Percentiles rank a stretch among this genome's conserved stretches.
These are phyloP conservation scores for Panagrolaimus sp. DNA, from an alignment of 1,140 invertebrate genomes.

Conservation along the genomic window DNA sequence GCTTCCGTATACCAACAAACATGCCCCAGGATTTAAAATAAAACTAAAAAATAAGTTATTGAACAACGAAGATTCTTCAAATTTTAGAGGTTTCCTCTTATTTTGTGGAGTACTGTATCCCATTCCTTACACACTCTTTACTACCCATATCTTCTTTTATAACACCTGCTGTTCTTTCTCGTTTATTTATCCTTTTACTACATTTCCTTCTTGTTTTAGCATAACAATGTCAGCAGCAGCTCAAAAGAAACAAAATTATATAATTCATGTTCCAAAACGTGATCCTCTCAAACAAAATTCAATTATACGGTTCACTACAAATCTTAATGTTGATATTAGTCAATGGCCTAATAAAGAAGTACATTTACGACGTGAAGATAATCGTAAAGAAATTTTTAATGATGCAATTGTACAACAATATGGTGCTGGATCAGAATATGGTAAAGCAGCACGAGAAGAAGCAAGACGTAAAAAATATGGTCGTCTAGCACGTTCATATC, in stretches of 20 bases:
- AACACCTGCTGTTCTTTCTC: no score
- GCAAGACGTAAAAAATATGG: constrained; percentile 55
- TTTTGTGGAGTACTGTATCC: no score
- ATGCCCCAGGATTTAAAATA: no score
- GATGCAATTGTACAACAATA: constrained; percentile 36
- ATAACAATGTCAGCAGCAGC: neutral
- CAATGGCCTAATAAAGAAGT: constrained; percentile 32
- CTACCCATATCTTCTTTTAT: no score
- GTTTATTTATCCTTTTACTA: no score
- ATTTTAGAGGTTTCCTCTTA: no score
- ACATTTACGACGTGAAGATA: constrained; percentile 48
- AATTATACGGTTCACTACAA: constrained; percentile 51
- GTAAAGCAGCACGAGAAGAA: constrained; percentile 53
- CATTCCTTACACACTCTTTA: no score
- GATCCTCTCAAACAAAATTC: constrained; percentile 32
- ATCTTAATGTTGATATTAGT: constrained; percentile 46
- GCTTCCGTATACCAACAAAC: no score
- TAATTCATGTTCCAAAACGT: constrained; percentile 13
- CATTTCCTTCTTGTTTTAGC: neutral
- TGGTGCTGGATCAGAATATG: constrained; percentile 54
- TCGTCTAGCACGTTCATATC: constrained; percentile 38
- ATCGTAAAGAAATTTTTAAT: constrained; percentile 28
- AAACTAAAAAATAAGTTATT: no score
- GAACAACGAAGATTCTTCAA: no score
- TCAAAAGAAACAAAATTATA: neutral